Base-by-base conservation (phyloP, 2,113 vertebrate genomes). In the Oncorhynchus keta region DNA sequence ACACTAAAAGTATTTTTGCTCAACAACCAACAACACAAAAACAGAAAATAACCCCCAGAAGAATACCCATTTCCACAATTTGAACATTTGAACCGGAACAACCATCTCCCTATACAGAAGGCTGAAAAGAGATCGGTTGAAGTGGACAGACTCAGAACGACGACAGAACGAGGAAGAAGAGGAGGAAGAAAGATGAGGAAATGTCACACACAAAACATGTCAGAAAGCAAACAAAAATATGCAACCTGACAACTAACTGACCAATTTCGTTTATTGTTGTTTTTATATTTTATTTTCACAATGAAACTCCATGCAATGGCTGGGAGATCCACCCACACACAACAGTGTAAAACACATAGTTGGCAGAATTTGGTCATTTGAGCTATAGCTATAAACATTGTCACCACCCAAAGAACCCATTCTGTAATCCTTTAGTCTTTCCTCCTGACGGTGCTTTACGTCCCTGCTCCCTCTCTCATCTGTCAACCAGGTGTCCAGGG, bases 231-330 rank as follows among this genome's bases (percentile, higher is more conserved):
- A 84, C 80, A 76, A 79, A 83, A 88, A 75, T 85, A 83, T 81
- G 81, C 88, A 84, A 85, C 76, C 89, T 87, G 87, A 83, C 76
- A 84, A 87, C 90, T 88, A 84, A 88, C 90, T 88, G 89, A 92
- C 89, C 90, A 92, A 91, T 89, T 83, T 72, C 83, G 18, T 85
- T 68, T 81, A 75, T 70, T 76, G 45, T 74, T 74, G 83, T 76
- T 68, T 79, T 84, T 80, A 82, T 68, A 57, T 70, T 48, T 70
- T 80, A 81, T 87, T 84, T 86, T 85, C 87, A 86, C 83, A 89
- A 86, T 87, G 87, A 91, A 90, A 89, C 86, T 89, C 88, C 87
- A 88, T 89, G 84, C 91, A 91, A 86, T 90, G 89, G 88, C 91
- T 84, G 73, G 78, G 82, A 90, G 85, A 88, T 88, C 86, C 86